Evolutionary conservation across 1,140 invertebrate species (phyloP).

Genomic region (Gonioctena quinquepunctata): DNA sequence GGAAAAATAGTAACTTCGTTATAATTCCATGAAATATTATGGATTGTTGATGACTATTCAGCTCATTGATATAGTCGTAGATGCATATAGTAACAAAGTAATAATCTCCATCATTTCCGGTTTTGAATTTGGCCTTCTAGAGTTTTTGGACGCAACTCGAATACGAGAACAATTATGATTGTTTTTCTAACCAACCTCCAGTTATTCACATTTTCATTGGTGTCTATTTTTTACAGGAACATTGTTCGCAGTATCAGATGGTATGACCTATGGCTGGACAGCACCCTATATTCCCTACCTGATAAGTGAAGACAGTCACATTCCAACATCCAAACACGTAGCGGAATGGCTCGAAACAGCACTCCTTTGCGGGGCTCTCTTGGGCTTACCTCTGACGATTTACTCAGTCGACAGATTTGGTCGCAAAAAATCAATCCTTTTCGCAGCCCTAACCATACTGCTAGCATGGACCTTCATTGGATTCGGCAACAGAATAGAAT

Average conservation of each 20-base stretch:
- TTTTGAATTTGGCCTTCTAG: too few species aligned
- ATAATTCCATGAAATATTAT: too few species aligned
- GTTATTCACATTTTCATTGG: too few species aligned
- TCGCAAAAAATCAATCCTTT: slow-evolving; percentile 63
- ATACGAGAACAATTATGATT: too few species aligned
- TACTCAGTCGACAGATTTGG: slow-evolving; percentile 64
- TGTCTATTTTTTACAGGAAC: too few species aligned
- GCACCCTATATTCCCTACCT: slow-evolving; percentile 63
- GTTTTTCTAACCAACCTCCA: too few species aligned
- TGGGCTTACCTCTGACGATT: slow-evolving; percentile 61
- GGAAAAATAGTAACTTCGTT: too few species aligned
- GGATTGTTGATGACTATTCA: too few species aligned
- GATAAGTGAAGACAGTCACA: slow-evolving; percentile 36
- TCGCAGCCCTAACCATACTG: slow-evolving; percentile 62
- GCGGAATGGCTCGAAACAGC: slow-evolving; percentile 66
- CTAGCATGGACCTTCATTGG: slow-evolving; percentile 60
- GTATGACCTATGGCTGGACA: slow-evolving; percentile 61
- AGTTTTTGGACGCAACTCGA: too few species aligned
- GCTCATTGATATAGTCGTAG: too few species aligned
- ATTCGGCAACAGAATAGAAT: slow-evolving; percentile 8
- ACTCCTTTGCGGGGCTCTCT: slow-evolving; percentile 63
- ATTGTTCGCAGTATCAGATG: slow-evolving; percentile 38
- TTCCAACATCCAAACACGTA: slow-evolving; percentile 38
- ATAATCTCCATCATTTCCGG: too few species aligned
- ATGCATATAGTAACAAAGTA: too few species aligned